Conservation (phyloP, 2,113 vertebrate species). For the Bubalus kerabau region DNA sequence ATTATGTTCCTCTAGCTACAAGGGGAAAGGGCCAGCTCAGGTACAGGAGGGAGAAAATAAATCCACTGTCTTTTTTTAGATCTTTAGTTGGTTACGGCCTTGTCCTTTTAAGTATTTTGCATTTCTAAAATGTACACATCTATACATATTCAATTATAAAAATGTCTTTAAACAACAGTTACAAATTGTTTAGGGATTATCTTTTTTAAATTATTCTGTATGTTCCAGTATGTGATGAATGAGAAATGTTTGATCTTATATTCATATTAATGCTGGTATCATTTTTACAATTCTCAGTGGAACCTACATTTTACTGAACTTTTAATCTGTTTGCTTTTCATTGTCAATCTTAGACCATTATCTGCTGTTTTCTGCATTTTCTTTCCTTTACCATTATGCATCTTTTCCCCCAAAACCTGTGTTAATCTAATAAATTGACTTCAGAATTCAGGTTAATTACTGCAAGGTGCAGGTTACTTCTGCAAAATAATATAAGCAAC, state of each 20-base stretch:
- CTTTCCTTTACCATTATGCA: neutral
- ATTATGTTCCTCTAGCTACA: neutral
- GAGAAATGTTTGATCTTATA: neutral
- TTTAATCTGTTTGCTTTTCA: neutral
- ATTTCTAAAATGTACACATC: neutral
- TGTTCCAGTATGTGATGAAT: neutral
- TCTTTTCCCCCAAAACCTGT: neutral
- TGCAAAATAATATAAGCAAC: neutral
- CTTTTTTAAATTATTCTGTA: neutral
- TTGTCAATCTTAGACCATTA: neutral
- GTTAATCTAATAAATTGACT: neutral
- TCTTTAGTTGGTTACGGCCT: neutral
- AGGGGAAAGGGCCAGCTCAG: neutral
- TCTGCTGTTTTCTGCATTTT: neutral
- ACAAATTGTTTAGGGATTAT: neutral
- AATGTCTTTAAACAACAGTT: neutral
- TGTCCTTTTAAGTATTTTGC: neutral
- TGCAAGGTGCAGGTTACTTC: neutral
- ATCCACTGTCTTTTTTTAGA: neutral
- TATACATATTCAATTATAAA: neutral
- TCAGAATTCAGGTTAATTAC: conserved; percentile 10
- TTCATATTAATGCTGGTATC: neutral
- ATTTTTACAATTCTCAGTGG: neutral
- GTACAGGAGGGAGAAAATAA: neutral
- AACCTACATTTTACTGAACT: neutral